phyloP scores from a whole-genome alignment of 2,888 invertebrate genomes.

The Callinectes sapidus region DNA sequence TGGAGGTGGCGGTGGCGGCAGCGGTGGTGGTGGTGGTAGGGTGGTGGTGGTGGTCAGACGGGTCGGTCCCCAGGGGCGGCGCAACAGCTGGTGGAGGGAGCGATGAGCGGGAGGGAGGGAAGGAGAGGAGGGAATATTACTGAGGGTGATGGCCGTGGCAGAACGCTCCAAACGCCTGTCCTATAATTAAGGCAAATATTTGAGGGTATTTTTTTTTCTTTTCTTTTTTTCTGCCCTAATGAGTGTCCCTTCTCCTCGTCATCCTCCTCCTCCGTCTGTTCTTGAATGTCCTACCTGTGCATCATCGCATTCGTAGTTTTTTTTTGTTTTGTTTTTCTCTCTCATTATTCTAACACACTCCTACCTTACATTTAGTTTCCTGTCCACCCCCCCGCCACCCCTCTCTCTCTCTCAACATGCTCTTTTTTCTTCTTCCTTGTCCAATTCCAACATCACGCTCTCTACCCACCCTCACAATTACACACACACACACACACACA shows the following conservation, averaged over 20 bases:
- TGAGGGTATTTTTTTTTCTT: background rate
- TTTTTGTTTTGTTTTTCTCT: too few relatives aligned
- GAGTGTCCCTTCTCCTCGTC: background rate
- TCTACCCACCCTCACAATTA: background rate
- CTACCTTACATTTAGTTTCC: background rate
- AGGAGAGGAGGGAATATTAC: conserved; percentile 20
- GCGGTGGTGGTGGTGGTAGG: background rate
- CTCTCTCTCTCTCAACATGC: conserved; percentile 14
- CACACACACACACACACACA: background rate
- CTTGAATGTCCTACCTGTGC: background rate
- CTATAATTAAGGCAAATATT: conserved; percentile 33
- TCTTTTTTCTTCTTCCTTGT: background rate
- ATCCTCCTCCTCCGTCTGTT: background rate
- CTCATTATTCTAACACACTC: background rate
- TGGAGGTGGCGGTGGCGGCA: background rate
- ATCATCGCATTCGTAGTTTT: background rate
- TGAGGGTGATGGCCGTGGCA: background rate
- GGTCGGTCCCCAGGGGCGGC: conserved; percentile 33
- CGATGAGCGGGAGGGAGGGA: background rate
- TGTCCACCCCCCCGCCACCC: background rate
- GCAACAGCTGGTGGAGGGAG: conserved; percentile 30
- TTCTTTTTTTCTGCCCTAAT: background rate
- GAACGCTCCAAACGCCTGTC: background rate
- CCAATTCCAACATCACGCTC: background rate
- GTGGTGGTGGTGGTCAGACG: conserved; percentile 30